Conservation (phyloP, 2,888 invertebrate species). For the Phalera bucephala region DNA sequence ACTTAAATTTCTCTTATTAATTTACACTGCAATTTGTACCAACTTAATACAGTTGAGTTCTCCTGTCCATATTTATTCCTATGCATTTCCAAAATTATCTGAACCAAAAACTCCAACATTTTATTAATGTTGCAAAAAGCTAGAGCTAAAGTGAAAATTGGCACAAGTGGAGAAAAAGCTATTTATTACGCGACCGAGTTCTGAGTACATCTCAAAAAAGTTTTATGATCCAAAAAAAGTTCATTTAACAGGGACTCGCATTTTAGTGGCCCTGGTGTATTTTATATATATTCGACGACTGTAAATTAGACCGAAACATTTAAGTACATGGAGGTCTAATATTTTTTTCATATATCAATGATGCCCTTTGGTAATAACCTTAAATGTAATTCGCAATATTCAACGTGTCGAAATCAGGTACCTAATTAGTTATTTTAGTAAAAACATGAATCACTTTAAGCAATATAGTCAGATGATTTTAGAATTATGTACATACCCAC, state of each 20-base stretch:
- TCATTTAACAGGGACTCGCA: constrained; percentile 1
- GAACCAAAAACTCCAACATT: background rate
- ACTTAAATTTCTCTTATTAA: background rate
- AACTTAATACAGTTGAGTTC: background rate
- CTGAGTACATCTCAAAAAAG: constrained; percentile 12
- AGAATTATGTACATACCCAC: no score
- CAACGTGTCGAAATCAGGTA: no score
- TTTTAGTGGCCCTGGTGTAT: background rate
- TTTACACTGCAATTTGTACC: background rate
- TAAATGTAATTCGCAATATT: no score
- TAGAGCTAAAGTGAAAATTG: constrained; percentile 12
- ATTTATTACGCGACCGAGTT: constrained; percentile 25
- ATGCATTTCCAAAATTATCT: no score
- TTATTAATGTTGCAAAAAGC: constrained; percentile 6
- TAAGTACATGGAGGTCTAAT: background rate
- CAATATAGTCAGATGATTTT: no score
- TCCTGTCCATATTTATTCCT: no score
- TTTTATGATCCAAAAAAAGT: constrained; percentile 10
- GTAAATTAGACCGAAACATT: background rate
- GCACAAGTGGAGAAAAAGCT: constrained; percentile 18
- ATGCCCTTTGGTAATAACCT: no score
- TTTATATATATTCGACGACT: constrained; percentile 6
- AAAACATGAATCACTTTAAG: no score
- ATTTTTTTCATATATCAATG: no score
- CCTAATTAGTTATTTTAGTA: no score